Evolutionary conservation across 2,113 vertebrate genomes (phyloP).

Genomic region (Oryzias woworae): DNA sequence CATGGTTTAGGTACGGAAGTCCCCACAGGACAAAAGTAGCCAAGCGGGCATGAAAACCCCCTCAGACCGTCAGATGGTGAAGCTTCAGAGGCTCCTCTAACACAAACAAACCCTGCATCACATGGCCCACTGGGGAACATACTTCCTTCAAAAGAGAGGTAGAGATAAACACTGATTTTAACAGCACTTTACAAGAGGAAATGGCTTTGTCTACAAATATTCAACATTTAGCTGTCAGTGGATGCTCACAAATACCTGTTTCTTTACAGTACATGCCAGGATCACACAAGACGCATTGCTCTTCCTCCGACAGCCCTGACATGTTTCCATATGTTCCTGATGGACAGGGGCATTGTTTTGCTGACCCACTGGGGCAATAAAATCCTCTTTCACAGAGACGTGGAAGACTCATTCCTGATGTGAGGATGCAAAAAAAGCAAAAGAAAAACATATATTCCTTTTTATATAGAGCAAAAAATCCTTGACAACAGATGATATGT

Average conservation of each 20-base stretch:
- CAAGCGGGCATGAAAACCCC: constrained; percentile 71
- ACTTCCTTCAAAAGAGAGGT: constrained; percentile 53
- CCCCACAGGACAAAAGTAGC: constrained; percentile 66
- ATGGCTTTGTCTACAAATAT: not conserved
- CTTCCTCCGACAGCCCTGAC: constrained; percentile 62
- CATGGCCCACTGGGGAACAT: constrained; percentile 82
- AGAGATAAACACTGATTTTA: not conserved
- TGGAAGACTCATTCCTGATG: constrained; percentile 64
- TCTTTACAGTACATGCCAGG: constrained; percentile 78
- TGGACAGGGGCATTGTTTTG: constrained; percentile 71
- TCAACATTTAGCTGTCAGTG: not conserved
- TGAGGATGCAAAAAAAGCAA: not conserved
- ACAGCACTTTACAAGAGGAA: too few relatives aligned
- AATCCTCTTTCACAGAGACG: constrained; percentile 73
- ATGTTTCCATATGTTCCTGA: constrained; percentile 74
- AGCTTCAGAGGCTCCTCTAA: constrained; percentile 78
- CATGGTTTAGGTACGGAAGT: constrained; percentile 70
- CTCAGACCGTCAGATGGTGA: constrained; percentile 78
- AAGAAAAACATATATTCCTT: constrained; percentile 13
- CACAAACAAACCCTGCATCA: constrained; percentile 85
- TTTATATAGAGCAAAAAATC: not conserved
- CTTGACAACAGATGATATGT: not conserved
- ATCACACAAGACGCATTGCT: constrained; percentile 72
- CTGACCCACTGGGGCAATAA: constrained; percentile 74
- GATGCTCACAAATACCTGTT: constrained; percentile 55